Evolutionary conservation across 2,797 vertebrate genomes (phyloP).

Genomic region (Chloroceryle amazona): DNA sequence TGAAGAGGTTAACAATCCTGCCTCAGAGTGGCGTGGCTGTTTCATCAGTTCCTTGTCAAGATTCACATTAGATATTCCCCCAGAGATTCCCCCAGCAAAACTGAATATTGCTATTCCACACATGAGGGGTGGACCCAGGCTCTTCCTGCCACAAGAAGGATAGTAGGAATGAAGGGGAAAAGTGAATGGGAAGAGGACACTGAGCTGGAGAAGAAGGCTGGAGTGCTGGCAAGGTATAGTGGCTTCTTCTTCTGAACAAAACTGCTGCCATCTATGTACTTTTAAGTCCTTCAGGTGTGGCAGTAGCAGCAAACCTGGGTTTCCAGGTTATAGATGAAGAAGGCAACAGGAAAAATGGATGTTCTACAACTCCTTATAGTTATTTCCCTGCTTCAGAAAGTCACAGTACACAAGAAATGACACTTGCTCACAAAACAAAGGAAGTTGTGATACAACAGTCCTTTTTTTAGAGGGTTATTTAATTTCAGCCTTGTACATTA

Average conservation of each 20-base stretch:
- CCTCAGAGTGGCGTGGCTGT: background rate
- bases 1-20: background rate
- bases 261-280: background rate
- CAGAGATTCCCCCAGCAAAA: background rate
- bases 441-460: background rate
- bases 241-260: background rate
- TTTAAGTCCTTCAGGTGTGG: background rate
- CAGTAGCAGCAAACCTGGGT: background rate
- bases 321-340: background rate
- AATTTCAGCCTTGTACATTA: background rate
- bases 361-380: background rate
- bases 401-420: background rate
- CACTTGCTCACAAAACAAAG: background rate
- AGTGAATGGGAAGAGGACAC: background rate
- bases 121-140: background rate
- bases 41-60: background rate
- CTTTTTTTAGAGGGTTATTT: background rate
- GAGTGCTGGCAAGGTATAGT: background rate
- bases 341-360: background rate
- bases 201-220: background rate
- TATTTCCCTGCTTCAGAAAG: background rate
- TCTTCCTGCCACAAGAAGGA: background rate
- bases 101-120: background rate
- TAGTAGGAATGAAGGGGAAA: background rate
- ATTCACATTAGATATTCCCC: background rate